These are phyloP conservation scores for Hoplodrina blanda DNA, from an alignment of 2,888 invertebrate species.

Conservation along the genomic window DNA sequence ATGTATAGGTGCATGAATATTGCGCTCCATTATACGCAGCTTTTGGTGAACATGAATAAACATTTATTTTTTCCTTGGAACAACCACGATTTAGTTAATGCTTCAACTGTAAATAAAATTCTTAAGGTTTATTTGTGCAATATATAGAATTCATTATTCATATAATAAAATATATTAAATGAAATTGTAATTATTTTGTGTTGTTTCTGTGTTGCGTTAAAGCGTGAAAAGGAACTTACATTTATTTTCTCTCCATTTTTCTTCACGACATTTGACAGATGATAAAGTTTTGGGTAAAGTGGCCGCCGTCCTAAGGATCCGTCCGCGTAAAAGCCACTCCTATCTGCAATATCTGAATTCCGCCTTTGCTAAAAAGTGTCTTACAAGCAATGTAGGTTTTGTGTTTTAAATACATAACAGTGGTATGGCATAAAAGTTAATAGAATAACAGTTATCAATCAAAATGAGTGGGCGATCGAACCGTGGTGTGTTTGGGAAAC, in stretches of 20 bases:
- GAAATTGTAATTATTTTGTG: not conserved
- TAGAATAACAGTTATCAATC: conserved; percentile 70
- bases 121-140: no score
- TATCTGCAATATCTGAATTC: conserved; percentile 73
- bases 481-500: conserved; percentile 88
- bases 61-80: not conserved
- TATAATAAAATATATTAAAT: not conserved
- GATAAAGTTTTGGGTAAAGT: conserved; percentile 68
- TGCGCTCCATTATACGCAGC: conserved; percentile 56
- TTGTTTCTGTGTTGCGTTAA: not conserved
- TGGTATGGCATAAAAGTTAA: conserved; percentile 79
- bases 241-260: conserved; percentile 62
- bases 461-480: conserved; percentile 88
- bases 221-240: conserved; percentile 59
- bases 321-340: conserved; percentile 88
- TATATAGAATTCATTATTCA: not conserved
- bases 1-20: conserved; percentile 29
- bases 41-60: not conserved
- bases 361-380: conserved; percentile 71
- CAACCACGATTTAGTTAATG: not conserved
- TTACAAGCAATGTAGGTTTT: conserved; percentile 79
- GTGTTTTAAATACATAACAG: conserved; percentile 71
- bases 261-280: conserved; percentile 74
- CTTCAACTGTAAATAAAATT: not conserved
- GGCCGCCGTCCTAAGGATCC: conserved; percentile 75